Evolutionary conservation across 2,113 vertebrate species (phyloP), one percentile per base, ranked within the genome.

Genomic region (Gopherus evgoodei): DNA sequence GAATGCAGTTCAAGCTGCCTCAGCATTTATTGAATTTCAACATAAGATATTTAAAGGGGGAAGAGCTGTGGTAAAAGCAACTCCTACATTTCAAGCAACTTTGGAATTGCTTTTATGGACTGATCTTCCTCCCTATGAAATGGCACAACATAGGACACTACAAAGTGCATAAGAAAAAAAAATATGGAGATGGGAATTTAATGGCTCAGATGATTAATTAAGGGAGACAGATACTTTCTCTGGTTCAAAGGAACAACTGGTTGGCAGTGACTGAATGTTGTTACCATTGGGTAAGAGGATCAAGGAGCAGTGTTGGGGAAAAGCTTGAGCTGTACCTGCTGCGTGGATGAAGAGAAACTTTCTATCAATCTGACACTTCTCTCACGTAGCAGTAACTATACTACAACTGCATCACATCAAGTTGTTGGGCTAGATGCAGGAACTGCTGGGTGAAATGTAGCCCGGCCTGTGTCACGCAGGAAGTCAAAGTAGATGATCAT

Each of bases 171-270:
- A 91, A 97, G 65, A 11, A 84, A 86, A 93, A 86, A 79, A 81
- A 90, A 90, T 21, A 22, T 11, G 17, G 72, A 29, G 42, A 94
- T 90, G 91, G 87, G 87, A 89, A 94, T 87, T 84, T 81, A 89
- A 84, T 94, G 76, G 19, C 49, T 95, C 47, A 62, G 72, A 42
- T 86, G 87, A 91, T 87, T 89, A 96, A 97, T 56, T 56, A 89
- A 9, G 35, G 7, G 0, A 86, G 78, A 69, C 8, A 82, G 93
- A 95, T 65, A 1, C 24, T 89, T 93, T 10, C 86, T 92, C 72
- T 72, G 86, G 89, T 94, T 78, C 12, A 75, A 88, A 59, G 42
- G 83, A 65, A 19, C 25, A 83, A n/a, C 80, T 87, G 53, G 72
- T 47, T 76, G 88, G 84, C 83, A 89, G 52, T 52, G 76, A 84